Evolutionary conservation across 1,140 invertebrate genomes (phyloP).

Genomic region (Lepidurus packardi): DNA sequence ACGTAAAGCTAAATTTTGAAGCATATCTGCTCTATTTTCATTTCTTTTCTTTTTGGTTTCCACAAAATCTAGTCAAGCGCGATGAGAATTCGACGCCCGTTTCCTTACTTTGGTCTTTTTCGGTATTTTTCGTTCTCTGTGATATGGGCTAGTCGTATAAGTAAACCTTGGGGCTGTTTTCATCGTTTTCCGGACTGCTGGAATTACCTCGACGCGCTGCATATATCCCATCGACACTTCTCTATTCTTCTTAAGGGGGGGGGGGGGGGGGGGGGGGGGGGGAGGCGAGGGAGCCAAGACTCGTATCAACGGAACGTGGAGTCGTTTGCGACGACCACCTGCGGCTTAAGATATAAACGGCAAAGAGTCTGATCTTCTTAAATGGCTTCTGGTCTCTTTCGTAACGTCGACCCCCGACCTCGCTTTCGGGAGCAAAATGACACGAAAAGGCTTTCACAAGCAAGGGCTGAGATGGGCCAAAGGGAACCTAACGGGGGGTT

Average conservation of each 20-base stretch:
- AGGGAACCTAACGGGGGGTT: not conserved
- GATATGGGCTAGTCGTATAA: not conserved
- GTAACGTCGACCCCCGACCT: conserved; percentile 16
- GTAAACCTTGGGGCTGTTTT: not conserved
- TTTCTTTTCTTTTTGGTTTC: too few species aligned
- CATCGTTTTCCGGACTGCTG: not conserved
- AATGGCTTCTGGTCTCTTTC: conserved; percentile 21
- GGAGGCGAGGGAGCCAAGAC: not conserved
- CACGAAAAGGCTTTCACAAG: conserved; percentile 21
- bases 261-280: too few species aligned
- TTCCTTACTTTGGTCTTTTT: not conserved
- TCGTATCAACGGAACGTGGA: conserved; percentile 9
- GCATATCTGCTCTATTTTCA: too few species aligned
- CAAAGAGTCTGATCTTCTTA: conserved; percentile 15
- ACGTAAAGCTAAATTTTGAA: too few species aligned
- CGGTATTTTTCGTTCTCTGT: not conserved
- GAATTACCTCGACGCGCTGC: not conserved
- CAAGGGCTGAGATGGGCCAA: not conserved
- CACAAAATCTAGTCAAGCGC: not conserved
- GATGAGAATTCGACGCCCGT: not conserved
- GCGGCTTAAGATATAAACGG: conserved; percentile 18
- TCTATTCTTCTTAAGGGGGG: conserved; percentile 10
- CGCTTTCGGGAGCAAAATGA: conserved; percentile 17
- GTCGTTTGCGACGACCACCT: conserved; percentile 13
- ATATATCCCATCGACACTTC: not conserved